Percentiles rank a stretch among this genome's conserved stretches.
phyloP scores from a whole-genome alignment of 2,888 invertebrate species.

The Mylabris sibirica region DNA sequence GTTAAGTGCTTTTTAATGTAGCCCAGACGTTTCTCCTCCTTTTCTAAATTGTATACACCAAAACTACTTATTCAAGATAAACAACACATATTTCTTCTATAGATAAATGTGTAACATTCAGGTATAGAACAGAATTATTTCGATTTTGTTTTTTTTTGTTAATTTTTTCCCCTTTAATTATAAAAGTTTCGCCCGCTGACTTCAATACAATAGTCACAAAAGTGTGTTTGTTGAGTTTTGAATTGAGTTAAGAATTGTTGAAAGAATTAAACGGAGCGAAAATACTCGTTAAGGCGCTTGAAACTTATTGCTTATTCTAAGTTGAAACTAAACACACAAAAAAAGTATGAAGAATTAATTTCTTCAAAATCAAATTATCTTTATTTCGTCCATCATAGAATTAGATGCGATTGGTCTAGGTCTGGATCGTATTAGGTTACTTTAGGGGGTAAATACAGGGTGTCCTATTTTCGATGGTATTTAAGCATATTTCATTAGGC shows the following conservation, averaged over 20 bases:
- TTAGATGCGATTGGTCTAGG: not conserved
- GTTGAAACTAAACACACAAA: not conserved
- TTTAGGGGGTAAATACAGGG: no score
- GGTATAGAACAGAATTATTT: not conserved
- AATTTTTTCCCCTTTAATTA: not conserved
- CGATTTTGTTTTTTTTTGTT: not conserved
- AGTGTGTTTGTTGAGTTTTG: not conserved
- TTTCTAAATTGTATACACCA: conserved; percentile 43
- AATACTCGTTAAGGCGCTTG: not conserved
- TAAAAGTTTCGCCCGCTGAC: not conserved
- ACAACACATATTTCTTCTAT: conserved; percentile 34
- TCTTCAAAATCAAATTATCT: not conserved
- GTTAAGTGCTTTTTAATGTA: conserved; percentile 59
- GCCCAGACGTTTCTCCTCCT: conserved; percentile 50
- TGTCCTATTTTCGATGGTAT: no score
- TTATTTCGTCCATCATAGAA: not conserved
- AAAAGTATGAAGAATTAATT: not conserved
- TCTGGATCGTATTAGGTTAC: no score
- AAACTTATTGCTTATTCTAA: not conserved
- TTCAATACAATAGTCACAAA: not conserved
- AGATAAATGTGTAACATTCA: conserved; percentile 20
- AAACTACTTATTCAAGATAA: conserved; percentile 47
- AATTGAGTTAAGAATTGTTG: not conserved
- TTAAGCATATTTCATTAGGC: no score
- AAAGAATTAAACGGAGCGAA: conserved; percentile 2